Evolutionary conservation across 35 echinoderm and acorn worm genomes (phyloP).

Genomic region (Heliocidaris tuberculata): DNA sequence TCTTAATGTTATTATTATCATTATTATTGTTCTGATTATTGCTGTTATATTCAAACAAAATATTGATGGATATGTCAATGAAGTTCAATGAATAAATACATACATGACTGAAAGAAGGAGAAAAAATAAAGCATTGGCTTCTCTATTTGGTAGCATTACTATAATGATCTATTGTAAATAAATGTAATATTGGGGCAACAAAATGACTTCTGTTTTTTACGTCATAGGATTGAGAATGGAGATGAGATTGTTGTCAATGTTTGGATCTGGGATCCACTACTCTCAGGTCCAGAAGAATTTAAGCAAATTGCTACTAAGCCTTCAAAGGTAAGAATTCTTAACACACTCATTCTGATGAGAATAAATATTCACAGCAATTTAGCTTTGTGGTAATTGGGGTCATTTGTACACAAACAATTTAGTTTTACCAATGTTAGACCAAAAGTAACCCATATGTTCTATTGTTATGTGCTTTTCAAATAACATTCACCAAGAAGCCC

Average conservation of each 20-base stretch:
- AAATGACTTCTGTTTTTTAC: background rate
- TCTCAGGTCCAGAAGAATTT: background rate
- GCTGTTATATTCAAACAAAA: too few species aligned
- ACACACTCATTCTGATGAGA: background rate
- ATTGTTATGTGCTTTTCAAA: background rate
- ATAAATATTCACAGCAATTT: background rate
- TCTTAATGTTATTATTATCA: too few species aligned
- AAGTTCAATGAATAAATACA: too few species aligned
- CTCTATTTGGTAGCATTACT: too few species aligned
- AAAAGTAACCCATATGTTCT: background rate
- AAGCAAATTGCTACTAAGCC: background rate
- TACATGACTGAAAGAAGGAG: too few species aligned
- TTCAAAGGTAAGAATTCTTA: background rate
- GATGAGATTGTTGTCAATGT: background rate
- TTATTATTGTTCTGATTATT: too few species aligned
- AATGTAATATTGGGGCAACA: too few species aligned
- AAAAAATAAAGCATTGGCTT: too few species aligned
- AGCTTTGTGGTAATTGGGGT: background rate
- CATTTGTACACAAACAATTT: background rate
- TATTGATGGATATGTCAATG: too few species aligned
- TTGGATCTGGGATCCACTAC: constrained; percentile 11
- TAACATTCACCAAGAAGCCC: background rate
- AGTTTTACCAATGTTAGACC: background rate
- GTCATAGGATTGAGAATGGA: background rate
- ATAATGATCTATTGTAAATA: too few species aligned